Percentiles rank a stretch among this genome's conserved stretches.
These are phyloP conservation scores for Leguminivora glycinivorella DNA, from an alignment of 1,140 invertebrate genomes.

Conservation along the genomic window DNA sequence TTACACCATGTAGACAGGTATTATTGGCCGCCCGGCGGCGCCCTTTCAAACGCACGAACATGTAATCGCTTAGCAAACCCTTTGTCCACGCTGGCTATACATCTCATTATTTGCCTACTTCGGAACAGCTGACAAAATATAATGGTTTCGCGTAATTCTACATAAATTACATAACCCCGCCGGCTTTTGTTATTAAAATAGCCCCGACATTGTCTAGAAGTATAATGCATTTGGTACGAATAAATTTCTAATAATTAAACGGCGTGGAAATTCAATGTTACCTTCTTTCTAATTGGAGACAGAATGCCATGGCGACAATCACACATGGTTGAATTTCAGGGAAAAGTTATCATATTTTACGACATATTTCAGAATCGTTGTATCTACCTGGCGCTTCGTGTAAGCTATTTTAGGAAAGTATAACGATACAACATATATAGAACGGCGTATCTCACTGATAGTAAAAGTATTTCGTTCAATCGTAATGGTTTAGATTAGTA, in stretches of 20 bases:
- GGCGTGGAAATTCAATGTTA: constrained; percentile 30
- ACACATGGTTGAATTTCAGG: neutral
- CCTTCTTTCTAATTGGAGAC: constrained; percentile 9
- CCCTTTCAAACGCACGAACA: neutral
- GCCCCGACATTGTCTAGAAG: neutral
- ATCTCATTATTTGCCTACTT: neutral
- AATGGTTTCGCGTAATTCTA: neutral
- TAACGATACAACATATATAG: neutral
- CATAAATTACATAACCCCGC: neutral
- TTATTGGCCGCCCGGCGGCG: constrained; percentile 18
- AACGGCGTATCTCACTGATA: too few relatives aligned
- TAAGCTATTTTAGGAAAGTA: neutral
- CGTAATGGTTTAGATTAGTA: neutral
- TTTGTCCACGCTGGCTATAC: constrained; percentile 2
- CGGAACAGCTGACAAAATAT: constrained; percentile 15
- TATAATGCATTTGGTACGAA: neutral
- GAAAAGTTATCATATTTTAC: too few relatives aligned
- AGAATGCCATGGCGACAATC: neutral
- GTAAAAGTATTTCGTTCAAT: neutral
- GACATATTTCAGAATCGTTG: too few relatives aligned
- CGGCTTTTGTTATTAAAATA: constrained; percentile 10
- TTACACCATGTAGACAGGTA: constrained; percentile 17
- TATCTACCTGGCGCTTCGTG: too few relatives aligned
- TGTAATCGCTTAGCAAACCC: constrained; percentile 25
- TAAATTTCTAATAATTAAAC: neutral